Percentiles rank a stretch among this genome's conserved stretches.
Conservation (phyloP, 2,113 vertebrate genomes). For the Phrynosoma blainvillii region DNA sequence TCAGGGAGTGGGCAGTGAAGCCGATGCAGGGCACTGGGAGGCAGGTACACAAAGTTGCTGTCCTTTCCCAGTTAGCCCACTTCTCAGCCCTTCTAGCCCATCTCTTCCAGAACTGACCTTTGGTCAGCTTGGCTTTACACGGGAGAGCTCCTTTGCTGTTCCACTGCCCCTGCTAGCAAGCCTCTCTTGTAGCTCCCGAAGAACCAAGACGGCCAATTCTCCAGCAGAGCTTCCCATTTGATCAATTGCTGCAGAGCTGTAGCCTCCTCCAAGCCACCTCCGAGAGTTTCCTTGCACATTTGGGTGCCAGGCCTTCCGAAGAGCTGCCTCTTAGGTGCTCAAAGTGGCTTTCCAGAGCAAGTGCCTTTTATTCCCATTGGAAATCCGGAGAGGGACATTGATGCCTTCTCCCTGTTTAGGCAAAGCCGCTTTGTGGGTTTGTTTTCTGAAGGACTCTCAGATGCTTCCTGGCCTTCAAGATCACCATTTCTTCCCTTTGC, state of each 20-base stretch:
- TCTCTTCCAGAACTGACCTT: background rate
- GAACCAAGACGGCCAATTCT: background rate
- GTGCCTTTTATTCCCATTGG: slow-evolving; percentile 4
- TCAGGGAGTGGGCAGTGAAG: background rate
- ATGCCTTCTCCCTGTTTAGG: background rate
- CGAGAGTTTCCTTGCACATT: background rate
- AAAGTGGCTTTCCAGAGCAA: background rate
- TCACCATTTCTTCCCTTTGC: no score
- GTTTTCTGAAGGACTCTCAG: background rate
- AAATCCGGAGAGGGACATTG: background rate
- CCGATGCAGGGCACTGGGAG: background rate
- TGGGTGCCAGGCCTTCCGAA: background rate
- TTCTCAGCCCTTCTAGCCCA: no score
- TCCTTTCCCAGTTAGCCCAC: background rate
- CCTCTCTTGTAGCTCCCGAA: no score
- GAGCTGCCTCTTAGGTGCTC: background rate
- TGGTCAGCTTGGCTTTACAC: background rate
- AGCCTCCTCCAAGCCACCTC: background rate
- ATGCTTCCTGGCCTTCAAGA: background rate
- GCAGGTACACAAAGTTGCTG: no score
- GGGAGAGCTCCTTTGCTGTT: background rate
- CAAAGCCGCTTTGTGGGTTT: background rate
- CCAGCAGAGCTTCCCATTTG: background rate
- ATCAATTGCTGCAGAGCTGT: background rate
- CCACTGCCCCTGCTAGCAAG: background rate